phyloP scores from a whole-genome alignment of 2,888 invertebrate species.

The Eupithecia centaureata region DNA sequence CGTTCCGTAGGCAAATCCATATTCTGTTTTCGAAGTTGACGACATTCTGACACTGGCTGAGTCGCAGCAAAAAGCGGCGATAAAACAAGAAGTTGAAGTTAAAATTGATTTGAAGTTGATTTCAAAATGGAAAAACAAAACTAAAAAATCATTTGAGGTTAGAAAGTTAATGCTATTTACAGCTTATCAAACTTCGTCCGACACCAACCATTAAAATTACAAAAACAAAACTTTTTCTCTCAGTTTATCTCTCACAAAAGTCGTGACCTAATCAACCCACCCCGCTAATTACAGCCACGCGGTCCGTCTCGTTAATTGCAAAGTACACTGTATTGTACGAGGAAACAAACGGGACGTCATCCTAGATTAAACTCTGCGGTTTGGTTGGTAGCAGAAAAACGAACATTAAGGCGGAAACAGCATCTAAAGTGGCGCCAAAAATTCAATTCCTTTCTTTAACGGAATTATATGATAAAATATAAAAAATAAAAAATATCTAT shows the following conservation, averaged over 20 bases:
- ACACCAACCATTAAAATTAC: background rate
- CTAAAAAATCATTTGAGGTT: too few species aligned
- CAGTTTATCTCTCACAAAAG: background rate
- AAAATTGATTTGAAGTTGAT: too few species aligned
- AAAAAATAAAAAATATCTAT: too few species aligned
- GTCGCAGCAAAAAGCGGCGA: too few species aligned
- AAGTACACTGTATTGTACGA: slow-evolving; percentile 16
- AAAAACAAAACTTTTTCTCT: background rate
- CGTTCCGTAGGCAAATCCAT: too few species aligned
- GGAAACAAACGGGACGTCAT: slow-evolving; percentile 15
- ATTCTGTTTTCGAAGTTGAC: too few species aligned
- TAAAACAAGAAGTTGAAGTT: too few species aligned
- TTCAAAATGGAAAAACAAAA: too few species aligned
- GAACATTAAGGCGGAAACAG: background rate
- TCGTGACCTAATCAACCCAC: background rate
- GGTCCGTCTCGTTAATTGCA: slow-evolving; percentile 18
- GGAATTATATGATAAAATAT: too few species aligned
- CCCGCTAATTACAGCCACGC: slow-evolving; percentile 1
- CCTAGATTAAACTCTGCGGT: slow-evolving; percentile 9
- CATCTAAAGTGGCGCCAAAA: too few species aligned
- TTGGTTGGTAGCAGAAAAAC: background rate
- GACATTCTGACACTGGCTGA: too few species aligned
- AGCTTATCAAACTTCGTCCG: background rate
- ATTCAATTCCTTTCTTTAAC: too few species aligned
- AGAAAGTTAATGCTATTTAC: background rate